Evolutionary conservation across 2,797 vertebrate species (phyloP), one percentile per base, ranked within the genome.

Genomic region (Dendrocincla tyrannina): DNA sequence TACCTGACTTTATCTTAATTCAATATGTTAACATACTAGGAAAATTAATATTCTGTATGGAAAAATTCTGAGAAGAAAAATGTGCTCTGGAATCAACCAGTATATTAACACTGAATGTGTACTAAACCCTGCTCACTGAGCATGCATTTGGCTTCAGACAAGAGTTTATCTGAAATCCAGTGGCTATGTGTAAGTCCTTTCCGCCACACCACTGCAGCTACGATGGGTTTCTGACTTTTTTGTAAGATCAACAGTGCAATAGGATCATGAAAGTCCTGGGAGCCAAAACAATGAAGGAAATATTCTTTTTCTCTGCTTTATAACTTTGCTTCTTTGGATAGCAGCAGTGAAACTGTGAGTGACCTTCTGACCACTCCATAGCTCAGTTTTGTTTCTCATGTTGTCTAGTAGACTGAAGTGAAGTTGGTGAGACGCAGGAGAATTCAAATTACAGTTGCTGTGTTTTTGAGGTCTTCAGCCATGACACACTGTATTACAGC

Each of bases 91-190:
- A 83, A 47, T 83, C 52, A 70, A 19, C 56, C 13, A 53, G 4
- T 10, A 24, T 39, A 8, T 10, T 27, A 53, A 32, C 10, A 32
- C 5, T 25, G 15, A 3, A 68, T 69, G 35, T 28, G 15, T 69
- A 74, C 23, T 6, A 55, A 74, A 32, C 3, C 15, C 52, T 24
- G 18, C 5, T 56, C 2, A 0, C 8, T 37, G 5, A 46, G 6
- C 8, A 3, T 15, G 12, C 5, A 24, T 12, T 7, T 42, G 32
- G 5, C 37, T 55, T 81, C 33, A 28, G 28, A 25, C 7, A 66
- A 42, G 46, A n/a, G 7, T 62, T 41, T 52, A 32, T 66, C 49
- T 69, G 27, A 33, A 74, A 19, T 17, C 19, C 16, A 27, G 4
- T 12, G 8, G 10, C 13, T 73, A 4, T 22, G 3, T 42, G 10